Evolutionary conservation across 1,140 invertebrate species (phyloP).

Genomic region (Cepaea nemoralis): DNA sequence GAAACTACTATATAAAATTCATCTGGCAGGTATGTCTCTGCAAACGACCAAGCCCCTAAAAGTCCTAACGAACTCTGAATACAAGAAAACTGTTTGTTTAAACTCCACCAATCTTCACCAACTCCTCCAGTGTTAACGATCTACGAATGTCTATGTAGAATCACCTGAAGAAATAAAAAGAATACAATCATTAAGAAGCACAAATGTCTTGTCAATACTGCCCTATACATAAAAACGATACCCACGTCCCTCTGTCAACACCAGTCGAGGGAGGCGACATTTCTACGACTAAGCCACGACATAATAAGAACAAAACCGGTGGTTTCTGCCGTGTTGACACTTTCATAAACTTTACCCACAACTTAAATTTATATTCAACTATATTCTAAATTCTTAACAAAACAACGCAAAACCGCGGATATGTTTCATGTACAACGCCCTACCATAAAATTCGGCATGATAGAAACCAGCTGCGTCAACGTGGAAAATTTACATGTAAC

Average conservation of each 20-base stretch:
- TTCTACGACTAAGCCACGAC: not conserved
- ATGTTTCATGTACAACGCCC: too few species aligned
- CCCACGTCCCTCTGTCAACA: too few species aligned
- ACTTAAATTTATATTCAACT: not conserved
- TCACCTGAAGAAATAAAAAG: not conserved
- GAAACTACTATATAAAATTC: not conserved
- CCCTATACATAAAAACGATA: too few species aligned
- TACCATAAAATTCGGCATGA: not conserved
- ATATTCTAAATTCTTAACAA: not conserved
- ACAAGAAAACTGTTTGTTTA: not conserved
- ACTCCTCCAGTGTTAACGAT: not conserved
- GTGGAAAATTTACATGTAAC: slow-evolving; percentile 36
- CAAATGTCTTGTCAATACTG: not conserved
- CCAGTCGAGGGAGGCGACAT: too few species aligned
- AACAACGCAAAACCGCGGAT: too few species aligned
- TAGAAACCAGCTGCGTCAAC: slow-evolving; percentile 22
- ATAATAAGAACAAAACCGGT: not conserved
- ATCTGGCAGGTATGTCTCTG: not conserved
- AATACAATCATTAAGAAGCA: not conserved
- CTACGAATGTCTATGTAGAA: not conserved
- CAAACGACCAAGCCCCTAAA: not conserved
- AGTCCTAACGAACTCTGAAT: not conserved
- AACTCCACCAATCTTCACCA: not conserved
- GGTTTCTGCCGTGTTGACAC: slow-evolving; percentile 5
- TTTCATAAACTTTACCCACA: not conserved